Evolutionary conservation across 2,113 vertebrate species (phyloP).

Genomic region (Glaucidium brasilianum): DNA sequence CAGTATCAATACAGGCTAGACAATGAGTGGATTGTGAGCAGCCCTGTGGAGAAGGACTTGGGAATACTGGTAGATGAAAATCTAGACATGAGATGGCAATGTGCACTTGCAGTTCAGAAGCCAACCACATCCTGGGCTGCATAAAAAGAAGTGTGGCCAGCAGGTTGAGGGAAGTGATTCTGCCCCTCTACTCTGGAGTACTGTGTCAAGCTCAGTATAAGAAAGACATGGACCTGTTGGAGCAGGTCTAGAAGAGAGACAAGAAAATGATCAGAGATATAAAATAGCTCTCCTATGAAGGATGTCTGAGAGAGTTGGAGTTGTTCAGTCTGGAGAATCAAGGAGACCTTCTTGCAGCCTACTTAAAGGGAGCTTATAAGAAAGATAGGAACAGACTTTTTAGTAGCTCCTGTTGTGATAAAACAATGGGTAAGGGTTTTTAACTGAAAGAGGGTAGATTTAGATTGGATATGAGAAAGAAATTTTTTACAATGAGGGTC

Average conservation of each 20-base stretch:
- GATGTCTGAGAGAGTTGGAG: not conserved
- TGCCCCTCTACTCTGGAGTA: not conserved
- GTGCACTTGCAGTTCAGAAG: not conserved
- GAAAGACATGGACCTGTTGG: not conserved
- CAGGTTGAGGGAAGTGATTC: not conserved
- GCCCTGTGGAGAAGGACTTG: not conserved
- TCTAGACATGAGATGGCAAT: not conserved
- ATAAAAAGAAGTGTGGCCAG: accelerated
- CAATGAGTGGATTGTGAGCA: not conserved
- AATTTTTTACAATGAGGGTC: not conserved
- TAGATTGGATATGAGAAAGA: not conserved
- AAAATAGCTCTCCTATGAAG: not conserved
- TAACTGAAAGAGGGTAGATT: not conserved
- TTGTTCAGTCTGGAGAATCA: not conserved
- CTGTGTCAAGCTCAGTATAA: accelerated
- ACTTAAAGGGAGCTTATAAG: not conserved
- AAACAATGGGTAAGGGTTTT: not conserved
- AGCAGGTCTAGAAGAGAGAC: not conserved
- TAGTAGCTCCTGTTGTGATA: not conserved
- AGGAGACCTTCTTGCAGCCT: not conserved
- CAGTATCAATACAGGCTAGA: not conserved
- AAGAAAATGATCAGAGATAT: not conserved
- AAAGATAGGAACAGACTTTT: not conserved
- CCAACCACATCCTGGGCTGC: not conserved
- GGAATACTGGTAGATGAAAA: not conserved